Percentiles rank a stretch among this genome's conserved stretches.
Evolutionary conservation across 2,888 invertebrate species (phyloP).

Genomic region (Agriotes lineatus): DNA sequence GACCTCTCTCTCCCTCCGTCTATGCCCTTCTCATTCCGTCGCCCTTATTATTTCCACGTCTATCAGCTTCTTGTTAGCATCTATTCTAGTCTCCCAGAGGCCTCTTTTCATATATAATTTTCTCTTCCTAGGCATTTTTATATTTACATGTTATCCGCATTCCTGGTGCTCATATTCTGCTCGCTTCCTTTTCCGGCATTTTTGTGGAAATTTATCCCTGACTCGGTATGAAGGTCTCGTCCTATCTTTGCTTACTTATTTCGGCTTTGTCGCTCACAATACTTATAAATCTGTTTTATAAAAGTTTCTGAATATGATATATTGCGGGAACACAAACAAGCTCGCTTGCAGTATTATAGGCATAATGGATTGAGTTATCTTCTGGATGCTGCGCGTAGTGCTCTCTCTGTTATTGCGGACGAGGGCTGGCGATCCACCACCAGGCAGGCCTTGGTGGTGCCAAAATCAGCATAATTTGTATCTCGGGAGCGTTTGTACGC

Average conservation of each 20-base stretch:
- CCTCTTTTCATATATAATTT: slow-evolving; percentile 58
- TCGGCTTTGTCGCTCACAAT: slow-evolving; percentile 45
- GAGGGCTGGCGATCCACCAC: slow-evolving; percentile 16
- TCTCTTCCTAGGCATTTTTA: slow-evolving; percentile 57
- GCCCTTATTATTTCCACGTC: slow-evolving; percentile 61
- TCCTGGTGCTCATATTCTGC: slow-evolving; percentile 52
- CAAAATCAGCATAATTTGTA: slow-evolving; percentile 50
- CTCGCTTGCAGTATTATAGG: slow-evolving; percentile 23
- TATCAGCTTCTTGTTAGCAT: slow-evolving; percentile 63
- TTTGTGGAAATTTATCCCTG: slow-evolving; percentile 55
- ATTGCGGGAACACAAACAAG: slow-evolving; percentile 29
- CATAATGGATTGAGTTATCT: slow-evolving; percentile 40
- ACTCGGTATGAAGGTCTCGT: slow-evolving; percentile 42
- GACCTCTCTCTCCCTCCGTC: slow-evolving; percentile 41
- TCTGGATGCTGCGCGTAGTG: slow-evolving; percentile 6
- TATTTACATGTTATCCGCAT: slow-evolving; percentile 59
- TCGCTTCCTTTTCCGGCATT: slow-evolving; percentile 47
- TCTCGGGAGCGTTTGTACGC: slow-evolving; percentile 43
- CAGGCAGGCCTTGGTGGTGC: slow-evolving; percentile 30
- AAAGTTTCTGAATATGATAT: slow-evolving; percentile 41
- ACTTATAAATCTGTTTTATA: slow-evolving; percentile 46
- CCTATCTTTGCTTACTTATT: slow-evolving; percentile 41
- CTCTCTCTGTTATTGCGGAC: slow-evolving; percentile 19
- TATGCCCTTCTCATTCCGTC: slow-evolving; percentile 46
- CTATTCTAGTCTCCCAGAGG: slow-evolving; percentile 49